Evolutionary conservation across 2,113 vertebrate species (phyloP), one percentile per base, ranked within the genome.

Genomic region (Triplophysa rosa): DNA sequence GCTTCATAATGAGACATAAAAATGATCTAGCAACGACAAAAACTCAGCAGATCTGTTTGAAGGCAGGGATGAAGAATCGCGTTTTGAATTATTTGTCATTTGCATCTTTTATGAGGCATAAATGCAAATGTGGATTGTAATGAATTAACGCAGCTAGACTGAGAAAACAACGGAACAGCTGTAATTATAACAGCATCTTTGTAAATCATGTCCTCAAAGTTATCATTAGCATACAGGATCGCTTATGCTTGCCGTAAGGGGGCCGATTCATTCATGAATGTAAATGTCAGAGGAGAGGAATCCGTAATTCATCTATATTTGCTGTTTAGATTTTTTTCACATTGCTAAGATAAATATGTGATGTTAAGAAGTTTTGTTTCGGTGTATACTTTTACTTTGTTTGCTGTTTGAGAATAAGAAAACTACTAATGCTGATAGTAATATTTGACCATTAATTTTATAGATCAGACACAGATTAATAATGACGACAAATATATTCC

Each of bases 1-100:
- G 17, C 64, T 80, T 74, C 49, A 33, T 87, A 84, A 84, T 84
- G 74, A 77, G 75, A 80, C 74, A 66, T 80, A 78, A 82, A 86
- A 81, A 80, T 77, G 80, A 78, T 78, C 73, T 78, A 79, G 63
- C 45, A 21, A 67, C 14, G 63, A 82, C 72, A 74, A 67, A 69
- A 82, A 76, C 77, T 71, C 52, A 16, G 67, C 45, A 72, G 54
- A 79, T 12, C 54, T 62, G 72, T 85, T 79, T 64, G 64, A 75
- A 67, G 73, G 70, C 63, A 40, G 70, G 64, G 61, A 62, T 65
- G 64, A 56, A 64, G 59, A 82, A 80, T 70, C 78, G 67, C 67
- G 19, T 70, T n/a, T 49, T 74, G 64, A 68, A 78, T 84, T 74
- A 78, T 81, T 78, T 59, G 74, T 58, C 61, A 67, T 84, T 68